phyloP scores from a whole-genome alignment of 1,140 invertebrate species.

The silkworm (Bombyx mori) region ASM3026992v2 NC_085107.1:8937001-8937500 shows the following conservation, averaged over 20 bases:
- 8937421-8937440: too few species aligned
- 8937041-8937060: constrained; percentile 97
- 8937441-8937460: too few species aligned
- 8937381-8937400: constrained; percentile 89
- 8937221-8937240: background rate
- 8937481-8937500: too few species aligned
- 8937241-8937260: constrained; percentile 85
- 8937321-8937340: constrained; percentile 83
- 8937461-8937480: too few species aligned
- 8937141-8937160: background rate
- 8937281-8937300: constrained; percentile 78
- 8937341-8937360: constrained; percentile 93
- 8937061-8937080: constrained; percentile 89
- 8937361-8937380: constrained; percentile 96
- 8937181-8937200: background rate
- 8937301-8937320: constrained; percentile 73
- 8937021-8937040: constrained; percentile 95
- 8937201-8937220: background rate
- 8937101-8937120: constrained; percentile 84
- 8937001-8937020: constrained; percentile 89
- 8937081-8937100: constrained; percentile 93
- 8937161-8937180: background rate
- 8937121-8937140: background rate
- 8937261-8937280: constrained; percentile 80
- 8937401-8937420: constrained; percentile 72